Base-by-base conservation (phyloP, 2,113 vertebrate genomes). In the Porphyrio hochstetteri region DNA sequence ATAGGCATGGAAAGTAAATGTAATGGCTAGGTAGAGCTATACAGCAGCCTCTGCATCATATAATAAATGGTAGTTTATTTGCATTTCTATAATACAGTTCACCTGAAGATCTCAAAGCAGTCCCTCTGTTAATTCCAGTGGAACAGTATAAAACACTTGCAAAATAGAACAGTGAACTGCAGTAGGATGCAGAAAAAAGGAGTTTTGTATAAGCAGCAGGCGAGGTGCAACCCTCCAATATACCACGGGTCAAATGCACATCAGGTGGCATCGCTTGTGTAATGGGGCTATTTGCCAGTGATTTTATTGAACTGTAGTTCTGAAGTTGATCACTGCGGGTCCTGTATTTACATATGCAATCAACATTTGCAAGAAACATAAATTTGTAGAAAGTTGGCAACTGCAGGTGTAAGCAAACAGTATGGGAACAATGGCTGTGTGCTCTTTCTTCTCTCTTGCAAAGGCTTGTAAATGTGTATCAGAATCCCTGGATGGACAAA, bases 1-100 rank as follows among this genome's bases (percentile, higher is more conserved):
- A 90, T 94, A 94, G 85, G 90, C 93, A 90, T 93, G 86, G 76
- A 95, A 92, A 76, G 44, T 48, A 86, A 88, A 94, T 87, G 90
- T 91, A 76, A 84, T 76, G 53, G 38, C 53, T 94, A 74, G 63
- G 65, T 63, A 86, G 65, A 93, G 64, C 68, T 95, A 42, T 79
- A 77, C 21, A 61, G 44, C 88, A 56, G 72, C n/a, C 29, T 59
- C 79, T 86, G 61, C 31, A 88, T 81, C 68, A 86, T 94, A 94
- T 94, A 93, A 63, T 63, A 83, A 81, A 65, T 57, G 50, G 80
- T 29, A 83, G 53, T 90, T 95, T 95, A 93, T 94, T 86, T 93
- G 80, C 90, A 94, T 93, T 94, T 94, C 86, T 82, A 4, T 78
- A 78, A 92, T 48, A 60, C 38, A 20, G 92, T 94, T 91, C 79